Conservation (phyloP, 2,888 invertebrate genomes). For the Tryphoninae sp. region DNA sequence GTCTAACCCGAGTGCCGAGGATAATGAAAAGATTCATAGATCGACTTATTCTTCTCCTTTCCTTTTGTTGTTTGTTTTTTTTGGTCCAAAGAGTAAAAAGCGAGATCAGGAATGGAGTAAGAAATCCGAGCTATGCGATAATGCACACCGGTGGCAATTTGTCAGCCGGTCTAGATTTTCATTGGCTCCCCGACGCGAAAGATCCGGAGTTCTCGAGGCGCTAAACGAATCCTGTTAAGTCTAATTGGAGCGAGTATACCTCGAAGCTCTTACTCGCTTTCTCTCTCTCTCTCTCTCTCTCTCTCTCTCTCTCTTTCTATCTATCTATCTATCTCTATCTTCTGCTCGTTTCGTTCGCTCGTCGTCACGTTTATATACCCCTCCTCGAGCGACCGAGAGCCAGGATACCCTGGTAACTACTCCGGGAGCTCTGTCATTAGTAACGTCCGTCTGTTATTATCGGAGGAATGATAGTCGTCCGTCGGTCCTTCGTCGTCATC, state of each 20-base stretch:
- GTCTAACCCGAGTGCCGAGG: no score
- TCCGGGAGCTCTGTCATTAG: conserved; percentile 56
- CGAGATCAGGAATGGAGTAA: conserved; percentile 14
- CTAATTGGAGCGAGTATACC: conserved; percentile 62
- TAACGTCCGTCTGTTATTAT: conserved; percentile 59
- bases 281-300: conserved; percentile 32
- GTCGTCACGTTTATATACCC: conserved; percentile 35
- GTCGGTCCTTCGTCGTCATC: conserved; percentile 7
- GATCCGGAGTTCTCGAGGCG: conserved; percentile 59
- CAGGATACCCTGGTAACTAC: conserved; percentile 31
- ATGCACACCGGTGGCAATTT: conserved; percentile 60
- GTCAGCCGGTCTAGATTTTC: conserved; percentile 58
- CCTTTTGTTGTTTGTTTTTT: no score
- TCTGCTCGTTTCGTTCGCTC: conserved; percentile 31
- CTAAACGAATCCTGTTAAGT: conserved; percentile 64
- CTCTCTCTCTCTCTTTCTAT: conserved; percentile 19
- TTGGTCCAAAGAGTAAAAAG: background rate
- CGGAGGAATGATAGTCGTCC: conserved; percentile 46
- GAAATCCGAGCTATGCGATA: conserved; percentile 36
- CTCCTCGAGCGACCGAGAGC: conserved; percentile 24
- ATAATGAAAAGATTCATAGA: no score
- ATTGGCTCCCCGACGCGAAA: conserved; percentile 54
- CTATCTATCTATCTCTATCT: conserved; percentile 18
- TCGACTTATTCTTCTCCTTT: no score
- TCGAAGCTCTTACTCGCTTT: conserved; percentile 56